A percentile compares a stretch with the other conserved stretches of the same genome.
Evolutionary conservation across 2,797 vertebrate species (phyloP).

Genomic region (Acipenser ruthenus): DNA sequence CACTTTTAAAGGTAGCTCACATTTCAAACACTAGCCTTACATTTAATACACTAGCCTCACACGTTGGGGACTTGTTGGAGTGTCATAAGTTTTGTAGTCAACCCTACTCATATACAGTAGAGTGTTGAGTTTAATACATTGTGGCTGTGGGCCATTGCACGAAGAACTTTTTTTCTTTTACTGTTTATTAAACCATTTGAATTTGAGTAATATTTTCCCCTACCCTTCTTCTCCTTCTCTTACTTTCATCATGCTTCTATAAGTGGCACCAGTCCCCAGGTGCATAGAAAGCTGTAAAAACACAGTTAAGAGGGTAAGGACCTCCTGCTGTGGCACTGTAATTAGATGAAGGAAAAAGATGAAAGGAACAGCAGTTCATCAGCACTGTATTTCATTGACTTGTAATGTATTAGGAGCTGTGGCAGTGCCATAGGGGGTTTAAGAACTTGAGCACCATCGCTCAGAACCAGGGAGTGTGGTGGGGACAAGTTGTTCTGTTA

Average conservation of each 20-base stretch:
- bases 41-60: too few relatives aligned
- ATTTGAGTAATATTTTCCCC: not conserved
- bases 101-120: not conserved
- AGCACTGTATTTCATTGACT: not conserved
- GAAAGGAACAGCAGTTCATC: conserved; percentile 45
- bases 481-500: too few relatives aligned
- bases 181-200: not conserved
- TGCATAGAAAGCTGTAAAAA: not conserved
- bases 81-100: not conserved
- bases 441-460: too few relatives aligned
- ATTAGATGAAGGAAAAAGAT: conserved; percentile 54
- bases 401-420: not conserved
- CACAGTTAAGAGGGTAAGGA: too few relatives aligned
- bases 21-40: too few relatives aligned
- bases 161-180: not conserved
- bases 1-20: not conserved
- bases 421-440: not conserved
- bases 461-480: too few relatives aligned
- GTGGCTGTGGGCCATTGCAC: not conserved
- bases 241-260: not conserved
- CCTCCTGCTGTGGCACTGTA: conserved; percentile 29
- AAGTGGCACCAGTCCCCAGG: not conserved
- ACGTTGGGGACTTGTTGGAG: not conserved
- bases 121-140: not conserved
- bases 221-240: not conserved